Conservation (phyloP, 2,797 vertebrate species). For the Gymnodraco acuticeps region DNA sequence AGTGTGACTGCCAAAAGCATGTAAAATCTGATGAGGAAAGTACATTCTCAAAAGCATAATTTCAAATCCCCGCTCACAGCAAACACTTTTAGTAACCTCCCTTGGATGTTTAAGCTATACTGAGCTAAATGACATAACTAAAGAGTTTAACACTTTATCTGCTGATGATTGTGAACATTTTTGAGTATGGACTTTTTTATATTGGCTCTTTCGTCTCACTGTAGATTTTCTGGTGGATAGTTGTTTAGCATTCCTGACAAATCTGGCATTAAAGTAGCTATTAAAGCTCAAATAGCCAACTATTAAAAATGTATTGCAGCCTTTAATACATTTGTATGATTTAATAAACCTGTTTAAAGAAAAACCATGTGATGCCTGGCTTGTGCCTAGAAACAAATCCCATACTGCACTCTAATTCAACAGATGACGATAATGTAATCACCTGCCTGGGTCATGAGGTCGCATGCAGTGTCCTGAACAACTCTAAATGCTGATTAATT, state of each 20-base stretch:
- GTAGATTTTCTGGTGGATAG: background rate
- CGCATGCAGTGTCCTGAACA: constrained; percentile 47
- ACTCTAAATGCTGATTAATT: constrained; percentile 63
- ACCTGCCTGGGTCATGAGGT: constrained; percentile 50
- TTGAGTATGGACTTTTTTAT: background rate
- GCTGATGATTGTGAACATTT: background rate
- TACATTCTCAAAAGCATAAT: background rate
- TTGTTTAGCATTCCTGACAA: background rate
- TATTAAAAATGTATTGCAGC: background rate
- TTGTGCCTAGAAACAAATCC: constrained; percentile 10
- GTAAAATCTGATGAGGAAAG: constrained; percentile 17
- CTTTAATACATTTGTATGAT: background rate
- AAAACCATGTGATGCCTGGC: background rate
- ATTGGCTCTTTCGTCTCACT: background rate
- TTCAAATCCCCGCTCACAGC: background rate
- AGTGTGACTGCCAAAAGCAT: background rate
- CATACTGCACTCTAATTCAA: background rate
- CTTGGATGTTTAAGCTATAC: background rate
- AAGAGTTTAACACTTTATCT: background rate
- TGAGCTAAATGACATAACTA: background rate
- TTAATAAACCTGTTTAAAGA: constrained; percentile 20
- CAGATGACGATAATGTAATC: constrained; percentile 38
- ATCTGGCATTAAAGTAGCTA: background rate
- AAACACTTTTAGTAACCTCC: background rate
- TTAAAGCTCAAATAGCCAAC: background rate